A percentile compares a stretch with the other conserved stretches of the same genome.
These are phyloP conservation scores for Melitaea cinxia DNA, from an alignment of 1,140 invertebrate genomes.

Conservation along the genomic window DNA sequence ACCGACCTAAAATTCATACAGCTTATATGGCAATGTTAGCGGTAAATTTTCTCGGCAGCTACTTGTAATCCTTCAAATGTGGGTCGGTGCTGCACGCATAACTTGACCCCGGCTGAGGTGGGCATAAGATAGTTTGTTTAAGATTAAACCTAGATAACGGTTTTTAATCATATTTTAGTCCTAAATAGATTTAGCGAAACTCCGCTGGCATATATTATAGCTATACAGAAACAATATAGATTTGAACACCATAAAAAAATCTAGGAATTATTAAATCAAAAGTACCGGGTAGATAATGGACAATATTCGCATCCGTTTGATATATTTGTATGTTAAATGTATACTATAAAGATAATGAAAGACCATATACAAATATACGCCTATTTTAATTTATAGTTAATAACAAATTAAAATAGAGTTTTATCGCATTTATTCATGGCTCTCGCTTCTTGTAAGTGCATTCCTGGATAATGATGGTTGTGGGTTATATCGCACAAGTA, in stretches of 20 bases:
- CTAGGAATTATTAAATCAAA: too few species aligned
- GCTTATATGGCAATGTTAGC: slow-evolving; percentile 80
- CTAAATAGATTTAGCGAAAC: background rate
- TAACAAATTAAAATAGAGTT: slow-evolving; percentile 18
- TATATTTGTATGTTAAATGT: background rate
- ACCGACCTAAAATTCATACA: slow-evolving; percentile 81
- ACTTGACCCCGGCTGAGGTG: slow-evolving; percentile 63
- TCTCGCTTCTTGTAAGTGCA: slow-evolving; percentile 21
- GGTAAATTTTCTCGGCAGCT: slow-evolving; percentile 80
- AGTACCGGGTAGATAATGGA: too few species aligned
- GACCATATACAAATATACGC: background rate
- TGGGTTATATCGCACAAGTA: slow-evolving; percentile 16
- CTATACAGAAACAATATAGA: too few species aligned
- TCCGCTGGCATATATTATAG: background rate
- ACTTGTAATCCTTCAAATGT: slow-evolving; percentile 80
- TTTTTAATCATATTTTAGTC: slow-evolving; percentile 21
- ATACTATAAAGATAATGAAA: background rate
- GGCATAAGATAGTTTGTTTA: slow-evolving; percentile 65
- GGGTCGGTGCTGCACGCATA: slow-evolving; percentile 76
- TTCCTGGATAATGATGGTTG: slow-evolving; percentile 28
- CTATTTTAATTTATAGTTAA: slow-evolving; percentile 9
- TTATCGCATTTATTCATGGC: slow-evolving; percentile 15
- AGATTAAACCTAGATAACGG: slow-evolving; percentile 56
- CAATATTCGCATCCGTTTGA: background rate
- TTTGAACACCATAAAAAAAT: too few species aligned